Conservation (phyloP, 2,888 invertebrate species). For the Criorhina ranunculi region DNA sequence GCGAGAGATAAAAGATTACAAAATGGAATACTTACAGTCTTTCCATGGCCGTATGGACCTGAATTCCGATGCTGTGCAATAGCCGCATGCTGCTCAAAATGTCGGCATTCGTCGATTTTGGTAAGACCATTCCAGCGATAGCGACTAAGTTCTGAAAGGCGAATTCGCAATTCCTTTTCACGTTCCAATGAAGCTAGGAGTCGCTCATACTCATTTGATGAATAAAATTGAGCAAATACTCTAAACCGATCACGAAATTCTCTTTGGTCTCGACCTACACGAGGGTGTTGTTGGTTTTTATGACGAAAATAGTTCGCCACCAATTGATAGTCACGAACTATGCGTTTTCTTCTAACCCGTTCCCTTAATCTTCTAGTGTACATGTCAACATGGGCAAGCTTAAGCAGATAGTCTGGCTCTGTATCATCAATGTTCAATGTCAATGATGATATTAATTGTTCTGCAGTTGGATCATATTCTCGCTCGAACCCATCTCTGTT, state of each 20-base stretch:
- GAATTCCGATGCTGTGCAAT: slow-evolving; percentile 86
- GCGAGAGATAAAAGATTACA: not conserved
- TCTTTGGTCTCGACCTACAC: slow-evolving; percentile 85
- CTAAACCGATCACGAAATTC: slow-evolving; percentile 92
- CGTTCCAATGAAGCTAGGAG: slow-evolving; percentile 91
- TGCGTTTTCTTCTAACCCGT: slow-evolving; percentile 93
- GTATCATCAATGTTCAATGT: slow-evolving; percentile 94
- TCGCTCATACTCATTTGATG: slow-evolving; percentile 92
- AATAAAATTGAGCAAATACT: slow-evolving; percentile 94
- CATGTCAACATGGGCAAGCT: slow-evolving; percentile 96
- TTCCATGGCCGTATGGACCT: slow-evolving; percentile 84
- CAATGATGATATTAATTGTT: slow-evolving; percentile 94
- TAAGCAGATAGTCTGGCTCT: slow-evolving; percentile 94
- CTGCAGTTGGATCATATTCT: slow-evolving; percentile 97
- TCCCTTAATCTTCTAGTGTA: slow-evolving; percentile 93
- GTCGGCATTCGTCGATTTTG: slow-evolving; percentile 92
- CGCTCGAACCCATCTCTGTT: slow-evolving; percentile 98
- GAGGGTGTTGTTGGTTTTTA: slow-evolving; percentile 84
- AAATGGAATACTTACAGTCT: slow-evolving; percentile 82
- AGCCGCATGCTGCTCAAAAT: slow-evolving; percentile 92
- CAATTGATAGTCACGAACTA: slow-evolving; percentile 95
- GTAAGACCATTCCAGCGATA: slow-evolving; percentile 95
- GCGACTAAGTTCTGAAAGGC: slow-evolving; percentile 92
- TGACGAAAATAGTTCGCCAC: slow-evolving; percentile 93
- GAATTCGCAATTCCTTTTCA: slow-evolving; percentile 92